Evolutionary conservation across 2,113 vertebrate species (phyloP).

Genomic region (Kryptolebias marmoratus): DNA sequence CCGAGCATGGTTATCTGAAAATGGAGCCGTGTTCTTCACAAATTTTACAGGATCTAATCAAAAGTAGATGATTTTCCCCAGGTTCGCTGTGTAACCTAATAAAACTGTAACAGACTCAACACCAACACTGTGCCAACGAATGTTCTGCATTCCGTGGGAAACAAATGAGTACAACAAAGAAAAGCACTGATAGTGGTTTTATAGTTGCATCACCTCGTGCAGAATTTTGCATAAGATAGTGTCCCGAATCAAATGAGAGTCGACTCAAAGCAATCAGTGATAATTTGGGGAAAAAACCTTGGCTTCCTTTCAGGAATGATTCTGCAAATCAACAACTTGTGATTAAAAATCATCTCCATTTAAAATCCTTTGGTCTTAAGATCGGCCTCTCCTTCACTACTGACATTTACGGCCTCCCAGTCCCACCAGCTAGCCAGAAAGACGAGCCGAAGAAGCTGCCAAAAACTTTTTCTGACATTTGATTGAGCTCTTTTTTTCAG

Average conservation of each 20-base stretch:
- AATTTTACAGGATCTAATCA: constrained; percentile 26
- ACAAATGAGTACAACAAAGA: constrained; percentile 25
- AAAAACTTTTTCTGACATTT: constrained; percentile 52
- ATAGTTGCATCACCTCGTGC: not conserved
- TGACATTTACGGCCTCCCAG: constrained; percentile 45
- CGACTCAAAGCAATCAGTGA: constrained; percentile 4
- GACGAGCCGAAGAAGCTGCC: constrained; percentile 38
- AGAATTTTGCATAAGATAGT: constrained; percentile 1
- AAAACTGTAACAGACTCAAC: constrained; percentile 38
- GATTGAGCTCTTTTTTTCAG: constrained; percentile 31
- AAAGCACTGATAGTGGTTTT: constrained; percentile 15
- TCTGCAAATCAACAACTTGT: constrained; percentile 47
- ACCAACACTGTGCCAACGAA: constrained; percentile 28
- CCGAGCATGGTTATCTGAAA: constrained; percentile 49
- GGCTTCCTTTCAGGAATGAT: constrained; percentile 10
- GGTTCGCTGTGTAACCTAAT: constrained; percentile 32
- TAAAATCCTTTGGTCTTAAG: constrained; percentile 9
- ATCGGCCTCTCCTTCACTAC: constrained; percentile 38
- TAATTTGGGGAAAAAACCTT: not conserved
- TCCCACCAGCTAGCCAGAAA: constrained; percentile 38
- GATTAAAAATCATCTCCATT: constrained; percentile 28
- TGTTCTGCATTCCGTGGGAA: constrained; percentile 36
- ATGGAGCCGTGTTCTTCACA: constrained; percentile 24
- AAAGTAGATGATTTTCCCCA: constrained; percentile 39
- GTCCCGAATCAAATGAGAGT: constrained; percentile 5